Evolutionary conservation across 2,797 vertebrate species (phyloP), one percentile per base, ranked within the genome.

Genomic region (Mycteria americana): DNA sequence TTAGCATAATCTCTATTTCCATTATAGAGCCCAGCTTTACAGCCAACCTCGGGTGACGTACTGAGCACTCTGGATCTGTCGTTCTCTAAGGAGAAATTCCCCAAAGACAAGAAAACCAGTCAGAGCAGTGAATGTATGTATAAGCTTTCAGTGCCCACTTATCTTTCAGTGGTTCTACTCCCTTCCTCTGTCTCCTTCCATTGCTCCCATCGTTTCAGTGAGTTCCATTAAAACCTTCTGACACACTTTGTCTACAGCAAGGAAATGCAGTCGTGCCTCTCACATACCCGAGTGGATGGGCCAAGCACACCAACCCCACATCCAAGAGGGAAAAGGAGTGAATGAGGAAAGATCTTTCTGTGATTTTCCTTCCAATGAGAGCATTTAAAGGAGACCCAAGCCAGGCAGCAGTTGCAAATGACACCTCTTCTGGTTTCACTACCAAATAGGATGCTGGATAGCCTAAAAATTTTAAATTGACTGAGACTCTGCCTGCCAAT

Each of bases 1-100:
- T 97, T 96, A 96, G 82, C 93, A 97, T 94, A 97, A 97, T 92
- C 91, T 96, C 62, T 96, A 94, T 94, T 97, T 95, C 92, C 92
- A 95, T 93, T 81, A 95, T 81, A 95, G 93, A 94, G 76, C 78
- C 72, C 57, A 43, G 65, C 85, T 88, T 93, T 76, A 73, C 48
- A 92, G 37, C 24, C 77, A 91, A 0, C 53, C 30, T 59, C 0
- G 22, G 65, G 68, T 81, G 89, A 93, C 51, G 35, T 37, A 89
- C 72, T 62, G 84, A 89, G 78, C 18, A 13, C 33, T 78, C 37
- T 73, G 76, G 65, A 67, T 69, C 45, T 48, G 56, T 45, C 54
- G 85, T 91, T 91, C 69, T 88, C 57, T 37, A 48, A 56, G 56
- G 13, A 92, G 48, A 76, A 93, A 95, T 88, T 81, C 60, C 68